Base-by-base conservation (phyloP, 2,797 vertebrate species). In the Loriculus beryllinus region DNA sequence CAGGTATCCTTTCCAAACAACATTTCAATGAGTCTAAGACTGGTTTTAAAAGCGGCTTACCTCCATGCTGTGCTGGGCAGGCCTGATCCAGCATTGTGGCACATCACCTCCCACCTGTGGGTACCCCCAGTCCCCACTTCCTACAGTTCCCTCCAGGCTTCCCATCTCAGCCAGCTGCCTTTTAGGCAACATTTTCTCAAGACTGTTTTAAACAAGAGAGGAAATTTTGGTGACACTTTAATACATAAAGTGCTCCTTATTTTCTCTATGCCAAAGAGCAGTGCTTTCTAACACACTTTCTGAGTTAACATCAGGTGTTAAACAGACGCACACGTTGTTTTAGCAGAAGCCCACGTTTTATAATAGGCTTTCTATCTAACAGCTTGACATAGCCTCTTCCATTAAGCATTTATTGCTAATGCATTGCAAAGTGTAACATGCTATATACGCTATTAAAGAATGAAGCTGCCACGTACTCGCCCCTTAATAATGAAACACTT, bases 371-470 rank as follows among this genome's bases (percentile, higher is more conserved):
- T 96, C 90, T 95, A 86, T 65, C 94, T 96, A 96, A 96, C 96
- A 96, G 96, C 96, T 94, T 96, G 95, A 96, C 93, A 88, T 37
- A 94, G 90, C 84, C 85, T 91, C 94, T 93, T 96, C 96, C 95
- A 97, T 96, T 96, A 96, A 96, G 95, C 96, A 95, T 96, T 97
- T 95, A 95, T 82, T 96, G 93, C 95, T 96, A 96, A 96, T 96
- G 95, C 94, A 95, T 88, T 91, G 95, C 86, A 90, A 92, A 95
- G 88, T 90, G 84, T 82, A 96, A 94, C 94, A 69, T 71, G 56
- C 91, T 94, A 78, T 88, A 93, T 47, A 42, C 5, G 43, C 92
- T 88, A 92, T 96, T 94, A 94, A 89, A 96, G 96, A 96, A 89
- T 70, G 86, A 87, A 93, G 80, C 84, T 94, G 95, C 95, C 92